Percentiles rank a stretch among this genome's conserved stretches.
phyloP scores from a whole-genome alignment of 2,797 vertebrate genomes.

The Oophaga sylvatica region DNA sequence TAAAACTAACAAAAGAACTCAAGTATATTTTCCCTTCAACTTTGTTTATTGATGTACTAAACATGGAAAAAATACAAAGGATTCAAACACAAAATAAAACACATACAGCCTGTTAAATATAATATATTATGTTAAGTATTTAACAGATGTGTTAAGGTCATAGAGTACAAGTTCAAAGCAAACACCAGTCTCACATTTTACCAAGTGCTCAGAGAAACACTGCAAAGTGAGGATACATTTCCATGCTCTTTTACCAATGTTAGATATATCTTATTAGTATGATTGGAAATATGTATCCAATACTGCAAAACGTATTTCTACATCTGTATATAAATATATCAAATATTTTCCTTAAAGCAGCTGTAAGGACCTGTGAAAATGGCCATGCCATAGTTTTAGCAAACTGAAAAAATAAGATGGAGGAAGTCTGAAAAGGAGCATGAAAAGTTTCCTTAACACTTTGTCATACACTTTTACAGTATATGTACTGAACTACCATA shows the following conservation, averaged over 20 bases:
- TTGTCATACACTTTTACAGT: constrained; percentile 87
- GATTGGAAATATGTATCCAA: constrained; percentile 66
- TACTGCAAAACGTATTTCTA: constrained; percentile 72
- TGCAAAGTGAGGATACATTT: constrained; percentile 81
- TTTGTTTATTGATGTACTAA: constrained; percentile 99
- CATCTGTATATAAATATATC: constrained; percentile 29
- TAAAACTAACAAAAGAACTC: neutral
- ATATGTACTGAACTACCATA: constrained; percentile 89
- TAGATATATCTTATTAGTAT: constrained; percentile 67
- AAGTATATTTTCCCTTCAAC: constrained; percentile 88
- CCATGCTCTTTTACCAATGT: constrained; percentile 80
- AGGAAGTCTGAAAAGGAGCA: constrained; percentile 68
- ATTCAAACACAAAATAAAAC: constrained; percentile 94
- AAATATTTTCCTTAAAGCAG: constrained; percentile 68
- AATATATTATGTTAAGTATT: constrained; percentile 85
- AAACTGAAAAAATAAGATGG: neutral
- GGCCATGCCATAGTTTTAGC: neutral
- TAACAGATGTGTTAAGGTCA: constrained; percentile 82
- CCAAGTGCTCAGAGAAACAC: constrained; percentile 83
- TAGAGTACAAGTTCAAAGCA: constrained; percentile 87
- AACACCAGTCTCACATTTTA: constrained; percentile 85
- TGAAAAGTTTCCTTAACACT: constrained; percentile 83
- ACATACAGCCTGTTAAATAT: constrained; percentile 88
- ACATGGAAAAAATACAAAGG: constrained; percentile 98
- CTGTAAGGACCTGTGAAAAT: constrained; percentile 64